Percentiles rank a stretch among this genome's conserved stretches.
Evolutionary conservation across 2,113 vertebrate species (phyloP).

Genomic region (Steatornis caripensis): DNA sequence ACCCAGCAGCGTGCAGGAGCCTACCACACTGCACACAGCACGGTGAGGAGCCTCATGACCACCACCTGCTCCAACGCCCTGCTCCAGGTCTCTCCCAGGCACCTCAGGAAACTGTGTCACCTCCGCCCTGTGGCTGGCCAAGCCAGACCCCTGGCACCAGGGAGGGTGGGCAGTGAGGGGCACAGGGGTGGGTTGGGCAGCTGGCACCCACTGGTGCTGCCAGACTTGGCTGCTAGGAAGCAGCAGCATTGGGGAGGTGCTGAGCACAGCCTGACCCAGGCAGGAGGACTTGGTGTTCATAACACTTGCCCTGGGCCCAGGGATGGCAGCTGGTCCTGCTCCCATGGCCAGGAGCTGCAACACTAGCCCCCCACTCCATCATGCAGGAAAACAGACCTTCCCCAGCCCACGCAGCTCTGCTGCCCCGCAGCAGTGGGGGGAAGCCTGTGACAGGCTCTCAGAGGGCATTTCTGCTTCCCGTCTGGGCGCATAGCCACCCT

Average conservation of each 20-base stretch:
- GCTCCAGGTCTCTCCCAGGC: not conserved
- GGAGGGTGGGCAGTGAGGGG: too few relatives aligned
- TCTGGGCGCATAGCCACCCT: not conserved
- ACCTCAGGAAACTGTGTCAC: fast-evolving
- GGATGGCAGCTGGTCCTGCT: fast-evolving
- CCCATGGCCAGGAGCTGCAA: fast-evolving
- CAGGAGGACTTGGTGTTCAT: not conserved
- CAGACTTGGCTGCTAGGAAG: too few relatives aligned
- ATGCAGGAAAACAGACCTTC: not conserved
- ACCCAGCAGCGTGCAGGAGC: not conserved
- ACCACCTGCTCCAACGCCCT: fast-evolving
- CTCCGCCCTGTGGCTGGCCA: fast-evolving
- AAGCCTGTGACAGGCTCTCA: not conserved
- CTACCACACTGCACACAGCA: fast-evolving
- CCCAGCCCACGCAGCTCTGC: fast-evolving
- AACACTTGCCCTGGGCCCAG: not conserved
- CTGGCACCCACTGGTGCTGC: fast-evolving
- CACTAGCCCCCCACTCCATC: not conserved
- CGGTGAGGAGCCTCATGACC: not conserved
- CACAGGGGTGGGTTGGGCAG: fast-evolving
- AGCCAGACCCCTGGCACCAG: not conserved
- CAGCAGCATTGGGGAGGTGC: too few relatives aligned
- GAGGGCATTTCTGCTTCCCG: not conserved
- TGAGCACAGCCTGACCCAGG: not conserved
- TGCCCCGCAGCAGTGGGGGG: fast-evolving